Evolutionary conservation across 64 coral and sea anemone genomes (phyloP).

Genomic region (Platygyra sinensis): DNA sequence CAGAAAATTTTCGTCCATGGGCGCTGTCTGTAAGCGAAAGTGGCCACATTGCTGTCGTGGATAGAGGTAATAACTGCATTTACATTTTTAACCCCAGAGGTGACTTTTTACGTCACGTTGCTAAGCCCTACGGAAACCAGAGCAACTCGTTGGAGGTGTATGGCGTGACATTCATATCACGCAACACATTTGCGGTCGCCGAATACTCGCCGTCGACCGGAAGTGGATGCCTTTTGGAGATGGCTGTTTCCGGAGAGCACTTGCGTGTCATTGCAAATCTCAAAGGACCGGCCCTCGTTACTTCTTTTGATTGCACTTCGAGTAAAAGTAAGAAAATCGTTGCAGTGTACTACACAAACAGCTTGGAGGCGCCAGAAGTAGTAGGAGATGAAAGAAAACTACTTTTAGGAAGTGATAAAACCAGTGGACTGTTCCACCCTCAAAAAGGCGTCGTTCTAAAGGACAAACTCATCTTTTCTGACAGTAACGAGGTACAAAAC

Average conservation of each 20-base stretch:
- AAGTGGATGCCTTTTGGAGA: constrained; percentile 31
- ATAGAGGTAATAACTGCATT: constrained; percentile 47
- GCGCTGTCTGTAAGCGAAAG: constrained; percentile 14
- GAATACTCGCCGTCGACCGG: constrained; percentile 28
- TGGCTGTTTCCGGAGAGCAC: constrained; percentile 37
- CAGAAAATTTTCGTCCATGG: constrained; percentile 32
- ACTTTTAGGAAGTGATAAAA: background rate
- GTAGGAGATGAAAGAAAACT: constrained; percentile 15
- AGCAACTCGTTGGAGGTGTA: constrained; percentile 20
- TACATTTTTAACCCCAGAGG: constrained; percentile 36
- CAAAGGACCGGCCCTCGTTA: constrained; percentile 21
- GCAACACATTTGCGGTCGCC: constrained; percentile 21
- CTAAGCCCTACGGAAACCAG: constrained; percentile 11
- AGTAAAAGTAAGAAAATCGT: constrained; percentile 9
- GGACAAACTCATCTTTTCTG: constrained; percentile 39
- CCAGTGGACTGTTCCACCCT: background rate
- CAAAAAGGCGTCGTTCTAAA: constrained; percentile 28
- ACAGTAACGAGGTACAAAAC: constrained; percentile 9
- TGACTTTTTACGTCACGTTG: constrained; percentile 34
- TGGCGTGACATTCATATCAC: constrained; percentile 44
- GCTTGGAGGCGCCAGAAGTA: constrained; percentile 24
- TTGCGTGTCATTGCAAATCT: constrained; percentile 29
- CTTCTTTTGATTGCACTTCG: background rate
- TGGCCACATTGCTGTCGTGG: constrained; percentile 25
- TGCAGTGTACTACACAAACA: constrained; percentile 45